Conservation (phyloP, 2,113 vertebrate genomes). For the Colinus virginianus region DNA sequence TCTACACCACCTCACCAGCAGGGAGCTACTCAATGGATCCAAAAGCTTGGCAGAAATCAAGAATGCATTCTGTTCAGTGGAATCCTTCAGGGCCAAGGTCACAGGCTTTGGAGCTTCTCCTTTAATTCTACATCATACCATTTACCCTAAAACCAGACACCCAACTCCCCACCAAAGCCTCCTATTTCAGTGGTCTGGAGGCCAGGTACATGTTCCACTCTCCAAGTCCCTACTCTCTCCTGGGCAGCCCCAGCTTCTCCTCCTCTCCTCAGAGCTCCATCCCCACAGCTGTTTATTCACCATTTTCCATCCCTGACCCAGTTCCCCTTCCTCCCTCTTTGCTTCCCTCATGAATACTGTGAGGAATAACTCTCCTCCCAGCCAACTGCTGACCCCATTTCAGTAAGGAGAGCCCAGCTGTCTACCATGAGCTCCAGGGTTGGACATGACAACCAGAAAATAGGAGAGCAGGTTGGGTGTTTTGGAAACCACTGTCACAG, state of each 20-base stretch:
- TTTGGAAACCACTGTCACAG: neutral
- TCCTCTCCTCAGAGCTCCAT: neutral
- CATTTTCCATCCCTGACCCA: neutral
- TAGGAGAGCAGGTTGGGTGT: neutral
- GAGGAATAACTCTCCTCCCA: neutral
- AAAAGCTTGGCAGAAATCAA: slow-evolving; percentile 20
- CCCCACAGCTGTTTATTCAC: neutral
- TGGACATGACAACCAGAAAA: neutral
- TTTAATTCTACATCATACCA: slow-evolving; percentile 31
- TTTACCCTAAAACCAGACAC: slow-evolving; percentile 34
- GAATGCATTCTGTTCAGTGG: neutral
- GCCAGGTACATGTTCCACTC: neutral
- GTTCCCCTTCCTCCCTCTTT: neutral
- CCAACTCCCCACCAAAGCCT: neutral
- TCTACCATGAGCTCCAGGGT: neutral
- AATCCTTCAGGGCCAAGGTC: slow-evolving; percentile 17
- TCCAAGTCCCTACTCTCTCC: neutral
- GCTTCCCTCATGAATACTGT: neutral
- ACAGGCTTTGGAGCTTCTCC: slow-evolving; percentile 13
- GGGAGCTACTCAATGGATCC: neutral
- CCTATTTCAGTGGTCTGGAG: neutral
- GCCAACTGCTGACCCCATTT: neutral
- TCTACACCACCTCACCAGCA: neutral
- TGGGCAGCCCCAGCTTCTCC: neutral
- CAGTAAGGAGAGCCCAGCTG: neutral